Evolutionary conservation across 1,140 invertebrate species (phyloP).

Genomic region (Alviniconcha marisindica): DNA sequence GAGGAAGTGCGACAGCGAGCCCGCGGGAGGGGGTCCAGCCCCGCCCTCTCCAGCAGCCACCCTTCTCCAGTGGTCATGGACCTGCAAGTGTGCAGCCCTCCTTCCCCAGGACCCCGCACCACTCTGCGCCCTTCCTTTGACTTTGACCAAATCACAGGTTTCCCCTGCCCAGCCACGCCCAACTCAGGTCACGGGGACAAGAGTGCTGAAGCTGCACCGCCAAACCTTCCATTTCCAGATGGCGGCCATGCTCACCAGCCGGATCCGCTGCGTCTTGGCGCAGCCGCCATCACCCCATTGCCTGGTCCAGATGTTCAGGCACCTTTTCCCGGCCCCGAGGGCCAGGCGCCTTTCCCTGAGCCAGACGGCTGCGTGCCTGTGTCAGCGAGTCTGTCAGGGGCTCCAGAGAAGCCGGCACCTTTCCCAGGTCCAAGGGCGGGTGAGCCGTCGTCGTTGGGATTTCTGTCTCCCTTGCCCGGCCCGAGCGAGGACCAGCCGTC

Average conservation of each 20-base stretch:
- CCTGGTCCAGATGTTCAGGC: neutral
- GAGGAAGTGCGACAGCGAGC: constrained; percentile 41
- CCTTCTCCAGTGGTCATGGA: constrained; percentile 58
- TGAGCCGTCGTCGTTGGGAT: constrained; percentile 14
- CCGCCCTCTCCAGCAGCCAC: constrained; percentile 31
- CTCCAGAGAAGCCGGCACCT: neutral
- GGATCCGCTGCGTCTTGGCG: neutral
- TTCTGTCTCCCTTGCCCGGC: constrained; percentile 27
- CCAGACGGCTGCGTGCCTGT: neutral
- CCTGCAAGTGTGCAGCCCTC: constrained; percentile 61
- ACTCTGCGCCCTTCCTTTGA: constrained; percentile 25
- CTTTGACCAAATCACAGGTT: constrained; percentile 4
- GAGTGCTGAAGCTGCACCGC: neutral
- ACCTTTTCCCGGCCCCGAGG: neutral
- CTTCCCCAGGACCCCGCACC: constrained; percentile 55
- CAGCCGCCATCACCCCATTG: neutral
- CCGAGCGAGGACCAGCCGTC: constrained; percentile 31
- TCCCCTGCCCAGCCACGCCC: neutral
- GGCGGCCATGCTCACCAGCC: neutral
- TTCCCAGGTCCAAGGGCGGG: neutral
- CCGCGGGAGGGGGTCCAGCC: constrained; percentile 6
- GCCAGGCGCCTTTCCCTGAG: constrained; percentile 1
- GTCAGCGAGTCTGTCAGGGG: no score
- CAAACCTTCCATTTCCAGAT: neutral
- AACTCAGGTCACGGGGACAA: neutral